A percentile compares a stretch with the other conserved stretches of the same genome.
These are phyloP conservation scores for Monopis laevigella DNA, from an alignment of 2,888 invertebrate species.

Conservation along the genomic window DNA sequence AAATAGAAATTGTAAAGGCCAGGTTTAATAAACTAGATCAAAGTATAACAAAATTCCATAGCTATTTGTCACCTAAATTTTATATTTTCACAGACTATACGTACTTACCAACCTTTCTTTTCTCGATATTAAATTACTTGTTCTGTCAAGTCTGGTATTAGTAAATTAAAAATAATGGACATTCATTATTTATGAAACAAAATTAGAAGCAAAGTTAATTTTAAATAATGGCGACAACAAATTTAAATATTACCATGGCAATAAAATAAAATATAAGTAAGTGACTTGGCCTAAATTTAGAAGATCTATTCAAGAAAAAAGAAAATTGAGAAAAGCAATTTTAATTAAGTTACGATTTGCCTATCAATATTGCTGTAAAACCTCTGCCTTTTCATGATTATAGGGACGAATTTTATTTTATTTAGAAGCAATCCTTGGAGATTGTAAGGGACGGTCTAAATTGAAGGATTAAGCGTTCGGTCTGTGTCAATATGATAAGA, in stretches of 20 bases:
- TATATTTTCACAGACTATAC: too few species aligned
- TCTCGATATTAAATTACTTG: too few species aligned
- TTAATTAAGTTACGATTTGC: slow-evolving; percentile 5
- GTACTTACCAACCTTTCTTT: too few species aligned
- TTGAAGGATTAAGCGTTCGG: slow-evolving; percentile 47
- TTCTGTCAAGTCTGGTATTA: too few species aligned
- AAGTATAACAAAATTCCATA: not conserved
- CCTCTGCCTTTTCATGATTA: slow-evolving; percentile 1
- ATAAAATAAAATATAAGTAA: too few species aligned
- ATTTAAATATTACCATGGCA: too few species aligned
- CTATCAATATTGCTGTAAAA: slow-evolving; percentile 7
- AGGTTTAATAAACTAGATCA: not conserved
- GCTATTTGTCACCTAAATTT: not conserved
- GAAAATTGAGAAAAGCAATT: slow-evolving; percentile 1
- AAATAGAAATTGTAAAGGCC: not conserved
- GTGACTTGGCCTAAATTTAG: too few species aligned
- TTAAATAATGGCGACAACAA: too few species aligned
- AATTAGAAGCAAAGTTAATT: too few species aligned
- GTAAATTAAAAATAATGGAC: too few species aligned
- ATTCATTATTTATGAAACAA: too few species aligned
- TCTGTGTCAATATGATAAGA: slow-evolving; percentile 59
- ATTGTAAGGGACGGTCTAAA: slow-evolving; percentile 39
- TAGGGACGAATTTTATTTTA: not conserved
- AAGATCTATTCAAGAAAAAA: not conserved
- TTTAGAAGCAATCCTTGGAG: slow-evolving; percentile 18